Evolutionary conservation across 2,113 vertebrate species (phyloP).

Genomic region (Lagenorhynchus albirostris): DNA sequence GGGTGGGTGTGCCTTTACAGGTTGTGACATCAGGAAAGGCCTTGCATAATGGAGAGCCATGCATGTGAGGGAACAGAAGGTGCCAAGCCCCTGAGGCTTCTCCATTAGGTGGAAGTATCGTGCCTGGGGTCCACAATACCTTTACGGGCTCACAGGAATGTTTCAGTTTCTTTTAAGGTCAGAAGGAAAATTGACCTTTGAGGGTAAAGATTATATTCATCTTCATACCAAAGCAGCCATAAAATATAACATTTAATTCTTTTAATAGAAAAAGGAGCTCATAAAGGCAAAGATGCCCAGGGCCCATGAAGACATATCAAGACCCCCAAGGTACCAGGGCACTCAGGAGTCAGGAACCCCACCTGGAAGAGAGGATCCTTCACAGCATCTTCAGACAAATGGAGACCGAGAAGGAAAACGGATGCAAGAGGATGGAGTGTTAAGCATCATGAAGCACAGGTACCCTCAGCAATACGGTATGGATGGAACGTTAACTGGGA

Average conservation of each 20-base stretch:
- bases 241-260: not conserved
- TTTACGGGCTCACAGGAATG: not conserved
- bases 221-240: not conserved
- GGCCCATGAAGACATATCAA: not conserved
- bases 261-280: not conserved
- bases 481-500: not conserved
- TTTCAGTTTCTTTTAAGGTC: not conserved
- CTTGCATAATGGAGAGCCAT: not conserved
- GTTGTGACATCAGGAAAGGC: not conserved
- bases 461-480: accelerated
- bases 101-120: not conserved
- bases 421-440: accelerated
- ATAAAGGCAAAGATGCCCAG: not conserved
- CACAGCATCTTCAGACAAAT: not conserved
- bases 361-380: not conserved
- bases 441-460: accelerated
- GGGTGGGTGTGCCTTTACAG: not conserved
- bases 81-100: not conserved
- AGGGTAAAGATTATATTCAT: not conserved
- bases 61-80: accelerated
- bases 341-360: no score
- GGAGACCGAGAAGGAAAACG: not conserved
- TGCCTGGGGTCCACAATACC: not conserved
- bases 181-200: not conserved
- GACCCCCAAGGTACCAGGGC: not conserved